These are phyloP conservation scores for Pantherophis vulpinus DNA, from an alignment of 2,797 vertebrate species.

Conservation along the genomic window DNA sequence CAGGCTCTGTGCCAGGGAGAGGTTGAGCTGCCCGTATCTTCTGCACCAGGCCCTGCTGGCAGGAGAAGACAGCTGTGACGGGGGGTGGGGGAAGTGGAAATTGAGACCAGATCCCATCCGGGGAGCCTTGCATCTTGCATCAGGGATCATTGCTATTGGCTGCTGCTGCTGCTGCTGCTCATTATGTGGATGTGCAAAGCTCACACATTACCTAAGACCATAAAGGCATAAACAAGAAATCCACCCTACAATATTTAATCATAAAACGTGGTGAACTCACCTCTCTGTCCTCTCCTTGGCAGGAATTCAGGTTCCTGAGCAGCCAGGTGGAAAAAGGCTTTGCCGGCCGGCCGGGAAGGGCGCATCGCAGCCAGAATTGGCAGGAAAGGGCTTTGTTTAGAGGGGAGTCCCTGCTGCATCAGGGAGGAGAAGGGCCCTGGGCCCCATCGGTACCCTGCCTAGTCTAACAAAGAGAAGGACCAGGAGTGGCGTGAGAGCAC, in stretches of 20 bases:
- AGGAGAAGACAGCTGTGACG: background rate
- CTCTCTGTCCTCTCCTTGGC: background rate
- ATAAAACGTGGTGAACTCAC: background rate
- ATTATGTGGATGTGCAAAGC: background rate
- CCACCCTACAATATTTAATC: background rate
- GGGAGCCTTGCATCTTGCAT: background rate
- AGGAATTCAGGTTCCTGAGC: background rate
- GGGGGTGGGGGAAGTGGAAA: too few relatives aligned
- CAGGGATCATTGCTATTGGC: background rate
- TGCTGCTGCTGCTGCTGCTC: background rate
- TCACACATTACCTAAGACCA: background rate
- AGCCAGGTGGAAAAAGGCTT: background rate
- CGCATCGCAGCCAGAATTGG: background rate
- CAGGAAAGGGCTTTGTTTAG: background rate
- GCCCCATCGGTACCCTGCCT: background rate
- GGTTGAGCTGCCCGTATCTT: too few relatives aligned
- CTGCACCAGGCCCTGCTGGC: background rate
- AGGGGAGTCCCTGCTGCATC: background rate
- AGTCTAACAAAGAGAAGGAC: background rate
- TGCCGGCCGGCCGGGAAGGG: background rate
- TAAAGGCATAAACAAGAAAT: background rate
- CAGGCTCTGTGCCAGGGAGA: background rate
- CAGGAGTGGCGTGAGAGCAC: rapidly evolving
- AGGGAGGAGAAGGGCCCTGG: too few relatives aligned
- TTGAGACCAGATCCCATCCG: background rate